These are phyloP conservation scores for Silurus aristotelis DNA, from an alignment of 2,797 vertebrate genomes.

Conservation along the genomic window DNA sequence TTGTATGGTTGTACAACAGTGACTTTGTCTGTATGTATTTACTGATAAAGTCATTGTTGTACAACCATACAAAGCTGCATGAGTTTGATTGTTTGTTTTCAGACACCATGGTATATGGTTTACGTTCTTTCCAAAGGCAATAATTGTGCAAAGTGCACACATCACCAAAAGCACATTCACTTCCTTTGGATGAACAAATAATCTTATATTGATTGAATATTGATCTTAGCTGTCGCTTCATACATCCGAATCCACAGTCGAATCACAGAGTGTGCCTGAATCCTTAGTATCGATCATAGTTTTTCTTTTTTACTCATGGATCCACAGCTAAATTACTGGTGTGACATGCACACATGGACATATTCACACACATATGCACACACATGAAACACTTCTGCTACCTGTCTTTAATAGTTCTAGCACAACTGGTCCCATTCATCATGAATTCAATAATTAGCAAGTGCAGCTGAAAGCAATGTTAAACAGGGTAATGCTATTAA, in stretches of 20 bases:
- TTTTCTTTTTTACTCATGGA: neutral
- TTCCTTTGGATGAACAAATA: neutral
- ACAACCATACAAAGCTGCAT: neutral
- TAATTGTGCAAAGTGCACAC: slow-evolving; percentile 1
- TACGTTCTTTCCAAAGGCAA: neutral
- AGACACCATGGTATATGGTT: neutral
- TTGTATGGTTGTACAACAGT: neutral
- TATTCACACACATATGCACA: neutral
- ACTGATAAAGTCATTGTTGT: too few relatives aligned
- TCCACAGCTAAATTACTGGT: neutral
- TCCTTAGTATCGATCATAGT: slow-evolving; percentile 6
- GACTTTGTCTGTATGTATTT: too few relatives aligned
- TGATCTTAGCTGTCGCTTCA: neutral
- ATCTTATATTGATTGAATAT: slow-evolving; percentile 8
- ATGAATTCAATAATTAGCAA: slow-evolving; percentile 24
- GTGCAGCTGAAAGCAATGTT: neutral
- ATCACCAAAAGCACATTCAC: neutral
- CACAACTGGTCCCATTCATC: slow-evolving; percentile 27
- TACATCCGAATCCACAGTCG: slow-evolving; percentile 10
- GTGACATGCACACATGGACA: neutral
- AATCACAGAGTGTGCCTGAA: neutral
- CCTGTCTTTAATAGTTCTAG: neutral
- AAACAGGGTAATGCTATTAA: slow-evolving; percentile 19
- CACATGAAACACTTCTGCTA: neutral
- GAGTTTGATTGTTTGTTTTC: neutral